Conservation (phyloP, 2,797 vertebrate genomes). For the Trachurus trachurus region DNA sequence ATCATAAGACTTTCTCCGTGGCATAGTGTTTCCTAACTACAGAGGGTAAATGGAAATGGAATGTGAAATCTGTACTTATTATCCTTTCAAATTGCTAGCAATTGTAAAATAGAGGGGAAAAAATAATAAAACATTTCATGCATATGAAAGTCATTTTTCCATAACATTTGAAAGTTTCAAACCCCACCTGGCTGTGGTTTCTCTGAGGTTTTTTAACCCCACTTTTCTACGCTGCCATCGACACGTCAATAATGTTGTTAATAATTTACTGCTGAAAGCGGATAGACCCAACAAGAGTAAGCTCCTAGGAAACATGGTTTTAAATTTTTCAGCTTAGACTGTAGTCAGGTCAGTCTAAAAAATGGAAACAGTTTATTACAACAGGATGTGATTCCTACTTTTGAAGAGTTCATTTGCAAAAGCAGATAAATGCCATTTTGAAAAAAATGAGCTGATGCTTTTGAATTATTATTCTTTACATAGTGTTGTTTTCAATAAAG, state of each 20-base stretch:
- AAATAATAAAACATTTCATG: neutral
- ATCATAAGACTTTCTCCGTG: neutral
- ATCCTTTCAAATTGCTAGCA: neutral
- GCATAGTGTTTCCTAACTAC: neutral
- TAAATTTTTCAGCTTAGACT: slow-evolving; percentile 12
- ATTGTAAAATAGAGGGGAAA: neutral
- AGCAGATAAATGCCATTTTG: too few species aligned
- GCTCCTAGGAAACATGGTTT: slow-evolving; percentile 2
- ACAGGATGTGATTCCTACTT: neutral
- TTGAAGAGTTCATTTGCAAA: too few species aligned
- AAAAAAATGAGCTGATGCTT: too few species aligned
- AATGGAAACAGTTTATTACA: neutral
- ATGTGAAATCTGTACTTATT: neutral
- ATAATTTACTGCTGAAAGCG: slow-evolving; percentile 38
- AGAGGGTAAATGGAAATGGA: neutral
- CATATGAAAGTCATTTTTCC: neutral
- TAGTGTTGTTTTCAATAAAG: too few species aligned
- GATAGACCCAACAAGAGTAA: slow-evolving; percentile 9
- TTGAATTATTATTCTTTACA: too few species aligned
- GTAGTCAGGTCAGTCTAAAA: neutral
- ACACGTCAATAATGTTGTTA: slow-evolving; percentile 26
- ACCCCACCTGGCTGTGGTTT: slow-evolving; percentile 1
- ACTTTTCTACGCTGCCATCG: neutral
- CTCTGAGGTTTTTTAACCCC: neutral
- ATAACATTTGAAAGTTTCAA: neutral